Evolutionary conservation across 2,888 invertebrate species (phyloP).

Genomic region (Eucera pruinosa): DNA sequence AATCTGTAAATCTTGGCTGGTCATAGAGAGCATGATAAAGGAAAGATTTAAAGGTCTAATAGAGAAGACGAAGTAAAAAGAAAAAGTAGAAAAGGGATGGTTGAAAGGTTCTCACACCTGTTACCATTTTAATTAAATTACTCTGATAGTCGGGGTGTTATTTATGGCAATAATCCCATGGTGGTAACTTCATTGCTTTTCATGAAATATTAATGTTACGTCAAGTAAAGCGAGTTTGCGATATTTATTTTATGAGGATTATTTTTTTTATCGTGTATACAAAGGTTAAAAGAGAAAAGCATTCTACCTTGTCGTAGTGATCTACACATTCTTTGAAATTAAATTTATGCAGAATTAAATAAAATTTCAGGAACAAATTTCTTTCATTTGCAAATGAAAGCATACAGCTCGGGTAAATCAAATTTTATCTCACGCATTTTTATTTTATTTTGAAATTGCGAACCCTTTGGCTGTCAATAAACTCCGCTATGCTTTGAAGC

Average conservation of each 20-base stretch:
- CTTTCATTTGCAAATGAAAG: no score
- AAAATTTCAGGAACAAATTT: no score
- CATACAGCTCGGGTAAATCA: no score
- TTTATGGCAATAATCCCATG: slow-evolving; percentile 24
- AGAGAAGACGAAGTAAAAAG: neutral
- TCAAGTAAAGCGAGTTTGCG: neutral
- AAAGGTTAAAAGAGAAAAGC: no score
- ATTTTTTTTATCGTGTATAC: neutral
- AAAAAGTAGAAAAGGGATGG: neutral
- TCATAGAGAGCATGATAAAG: neutral
- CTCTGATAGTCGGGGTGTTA: slow-evolving; percentile 12
- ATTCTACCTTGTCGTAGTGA: no score
- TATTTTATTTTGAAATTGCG: no score
- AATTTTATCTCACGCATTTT: no score
- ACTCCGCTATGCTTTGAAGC: no score
- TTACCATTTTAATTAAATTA: slow-evolving; percentile 45
- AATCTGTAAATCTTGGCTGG: neutral
- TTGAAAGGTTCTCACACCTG: slow-evolving; percentile 32
- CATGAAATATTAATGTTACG: slow-evolving; percentile 22
- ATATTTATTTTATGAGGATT: neutral
- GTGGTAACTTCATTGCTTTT: slow-evolving; percentile 7
- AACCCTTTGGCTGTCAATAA: no score
- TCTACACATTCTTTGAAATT: no score
- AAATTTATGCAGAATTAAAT: no score
- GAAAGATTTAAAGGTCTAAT: slow-evolving; percentile 4